phyloP scores from a whole-genome alignment of 2,113 vertebrate species.

The Tachuris rubrigastra region DNA sequence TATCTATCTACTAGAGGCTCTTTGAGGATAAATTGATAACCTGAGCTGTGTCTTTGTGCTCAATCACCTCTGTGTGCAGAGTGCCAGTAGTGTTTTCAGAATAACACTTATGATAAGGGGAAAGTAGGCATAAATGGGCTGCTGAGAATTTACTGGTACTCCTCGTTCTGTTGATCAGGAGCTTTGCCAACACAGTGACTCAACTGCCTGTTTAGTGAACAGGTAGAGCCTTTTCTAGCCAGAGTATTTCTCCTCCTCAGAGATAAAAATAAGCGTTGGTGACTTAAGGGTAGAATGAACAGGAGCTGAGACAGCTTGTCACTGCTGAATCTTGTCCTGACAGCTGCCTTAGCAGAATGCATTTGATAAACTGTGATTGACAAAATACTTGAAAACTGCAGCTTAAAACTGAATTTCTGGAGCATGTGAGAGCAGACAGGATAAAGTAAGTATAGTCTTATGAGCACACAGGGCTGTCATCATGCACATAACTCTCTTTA shows the following conservation, averaged over 20 bases:
- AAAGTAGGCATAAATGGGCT: slow-evolving; percentile 47
- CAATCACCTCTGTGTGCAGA: slow-evolving; percentile 40
- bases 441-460: slow-evolving; percentile 49
- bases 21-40: slow-evolving; percentile 58
- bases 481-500: background rate
- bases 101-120: slow-evolving; percentile 59
- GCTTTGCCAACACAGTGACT: slow-evolving; percentile 1
- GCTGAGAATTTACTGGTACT: slow-evolving; percentile 58
- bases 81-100: slow-evolving; percentile 58
- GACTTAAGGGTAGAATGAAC: slow-evolving; percentile 46
- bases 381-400: slow-evolving; percentile 68
- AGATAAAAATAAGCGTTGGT: slow-evolving; percentile 57
- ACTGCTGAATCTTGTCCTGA: slow-evolving; percentile 63
- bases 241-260: slow-evolving; percentile 26
- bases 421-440: slow-evolving; percentile 38
- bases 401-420: slow-evolving; percentile 57
- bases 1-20: slow-evolving; percentile 33
- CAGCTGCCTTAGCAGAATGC: slow-evolving; percentile 69
- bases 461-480: slow-evolving; percentile 33
- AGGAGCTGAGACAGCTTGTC: slow-evolving; percentile 64
- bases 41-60: slow-evolving; percentile 39
- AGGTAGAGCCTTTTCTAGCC: slow-evolving; percentile 50
- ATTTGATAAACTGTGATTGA: slow-evolving; percentile 73
- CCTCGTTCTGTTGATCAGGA: slow-evolving; percentile 40
- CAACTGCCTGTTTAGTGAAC: slow-evolving; percentile 19